Evolutionary conservation across 2,888 invertebrate species (phyloP), one percentile per base, ranked within the genome.

Genomic region (Synergus itoensis): DNA sequence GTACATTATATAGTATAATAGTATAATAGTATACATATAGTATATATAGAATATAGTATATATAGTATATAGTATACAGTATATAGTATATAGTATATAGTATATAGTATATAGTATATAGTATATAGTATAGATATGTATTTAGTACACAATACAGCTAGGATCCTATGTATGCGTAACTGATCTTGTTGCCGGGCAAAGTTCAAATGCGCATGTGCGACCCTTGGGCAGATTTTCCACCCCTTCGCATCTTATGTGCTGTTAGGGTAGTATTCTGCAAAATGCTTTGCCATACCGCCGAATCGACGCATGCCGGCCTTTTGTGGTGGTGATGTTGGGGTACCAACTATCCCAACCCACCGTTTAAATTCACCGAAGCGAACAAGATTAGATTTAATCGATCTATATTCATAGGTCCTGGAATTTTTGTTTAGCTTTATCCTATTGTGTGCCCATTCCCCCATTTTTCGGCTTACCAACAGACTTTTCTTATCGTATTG

Each of bases 181-280:
- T 73, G 73, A 73, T 73, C 53, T 40, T 73, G 73, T 53, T 53
- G 53, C 53, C 53, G 53, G 73, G 48, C 16, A 53, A 73, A 53
- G 36, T 16, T 9, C 11, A 16, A 36, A 8, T 53, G 73, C 73
- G 53, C 73, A 9, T 73, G 73, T 11, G 73, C 73, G 5, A 73
- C 48, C 28, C 45, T 57, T 81, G 81, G 77, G 77, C 81, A 77
- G 76, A 77, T 81, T 82, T 62, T 78, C 67, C 73, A 21, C 73
- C 76, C 79, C 75, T 69, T 21, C 12, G 57, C 60, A 79, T 81
- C 78, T 77, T 81, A 76, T 76, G 43, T 64, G 53, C 75, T 75
- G 76, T n/a, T 36, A 73, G 48, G 76, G 57, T 75, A 77, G 57
- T 75, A 77, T 79, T 76, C 82, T 40, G 78, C 78, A 80, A 73